Evolutionary conservation across 2,888 invertebrate species (phyloP).

Genomic region (Amphipoea oculea): DNA sequence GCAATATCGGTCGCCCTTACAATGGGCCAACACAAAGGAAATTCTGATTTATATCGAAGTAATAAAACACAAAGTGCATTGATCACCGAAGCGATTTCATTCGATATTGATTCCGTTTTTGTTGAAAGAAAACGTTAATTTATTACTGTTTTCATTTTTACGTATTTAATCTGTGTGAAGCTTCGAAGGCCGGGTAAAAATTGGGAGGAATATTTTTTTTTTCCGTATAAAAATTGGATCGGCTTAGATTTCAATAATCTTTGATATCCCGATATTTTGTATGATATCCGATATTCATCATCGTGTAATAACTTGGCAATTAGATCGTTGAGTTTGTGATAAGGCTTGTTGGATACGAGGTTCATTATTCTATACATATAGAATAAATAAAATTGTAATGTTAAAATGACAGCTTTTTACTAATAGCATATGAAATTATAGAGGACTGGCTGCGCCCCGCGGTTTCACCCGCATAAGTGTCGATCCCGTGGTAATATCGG

Average conservation of each 20-base stretch:
- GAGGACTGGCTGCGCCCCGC: no score
- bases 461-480: no score
- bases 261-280: slow-evolving; percentile 22
- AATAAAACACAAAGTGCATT: slow-evolving; percentile 54
- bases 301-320: background rate
- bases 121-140: slow-evolving; percentile 40
- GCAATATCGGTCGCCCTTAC: slow-evolving; percentile 41
- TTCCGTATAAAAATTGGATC: slow-evolving; percentile 20
- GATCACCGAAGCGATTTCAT: slow-evolving; percentile 19
- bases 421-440: no score
- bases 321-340: background rate
- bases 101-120: slow-evolving; percentile 40
- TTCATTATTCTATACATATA: background rate
- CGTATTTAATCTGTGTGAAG: slow-evolving; percentile 42
- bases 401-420: no score
- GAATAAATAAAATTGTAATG: no score
- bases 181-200: slow-evolving; percentile 11
- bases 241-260: slow-evolving; percentile 39
- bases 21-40: slow-evolving; percentile 49
- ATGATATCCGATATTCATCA: slow-evolving; percentile 21
- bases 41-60: slow-evolving; percentile 41
- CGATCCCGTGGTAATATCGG: no score
- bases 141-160: slow-evolving; percentile 51
- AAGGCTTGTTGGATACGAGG: background rate
- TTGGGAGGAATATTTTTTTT: background rate